Base-by-base conservation (phyloP, 2,797 vertebrate species). In the Mormyrops attenuatus region DNA sequence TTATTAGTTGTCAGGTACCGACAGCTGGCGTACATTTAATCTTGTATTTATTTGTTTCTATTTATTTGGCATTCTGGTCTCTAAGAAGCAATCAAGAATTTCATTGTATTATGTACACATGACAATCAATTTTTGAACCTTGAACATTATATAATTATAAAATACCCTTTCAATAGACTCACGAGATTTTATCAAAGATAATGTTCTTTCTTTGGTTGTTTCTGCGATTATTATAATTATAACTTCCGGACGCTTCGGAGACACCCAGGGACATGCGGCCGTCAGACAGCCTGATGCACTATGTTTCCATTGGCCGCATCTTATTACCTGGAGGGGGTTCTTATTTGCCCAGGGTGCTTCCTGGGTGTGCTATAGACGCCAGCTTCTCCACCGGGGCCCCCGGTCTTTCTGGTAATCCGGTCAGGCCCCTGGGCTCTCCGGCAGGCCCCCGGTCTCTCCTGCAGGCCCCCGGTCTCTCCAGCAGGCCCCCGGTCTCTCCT, bases 291-390 rank as follows among this genome's bases (percentile, higher is more conserved):
- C 50, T 26, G 17, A 50, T 22, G 82, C 22, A 47, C 49, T 85
- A 44, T n/a, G n/a, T 85, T 85, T n/a, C 4, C 49, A 47, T 22
- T 47, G 49, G 49, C 20, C n/a, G n/a, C 22, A n/a, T 50, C 84
- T 17, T 50, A 50, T 85, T 49, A 77, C 26, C 55, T 26, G 52
- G 44, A 44, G 80, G 34, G 73, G 55, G 82, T 49, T 22, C 41
- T 34, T 69, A 22, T 85, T 89, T 89, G 50, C 84, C 47, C 9
- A n/a, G 82, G 44, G 34, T 50, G 60, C 38, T 52, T 89, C 20
- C 60, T 49, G 44, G 47, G 55, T 82, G 34, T 11, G 34, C 55
- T 38, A 41, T 22, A 30, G 88, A 89, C 15, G 9, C 69, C 15
- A 9, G 13, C 6, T 55, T 88, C 52, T 88, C 30, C 63, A 69